A percentile compares a stretch with the other conserved stretches of the same genome.
These are phyloP conservation scores for Alcis repandata DNA, from an alignment of 2,888 invertebrate species.

Conservation along the genomic window DNA sequence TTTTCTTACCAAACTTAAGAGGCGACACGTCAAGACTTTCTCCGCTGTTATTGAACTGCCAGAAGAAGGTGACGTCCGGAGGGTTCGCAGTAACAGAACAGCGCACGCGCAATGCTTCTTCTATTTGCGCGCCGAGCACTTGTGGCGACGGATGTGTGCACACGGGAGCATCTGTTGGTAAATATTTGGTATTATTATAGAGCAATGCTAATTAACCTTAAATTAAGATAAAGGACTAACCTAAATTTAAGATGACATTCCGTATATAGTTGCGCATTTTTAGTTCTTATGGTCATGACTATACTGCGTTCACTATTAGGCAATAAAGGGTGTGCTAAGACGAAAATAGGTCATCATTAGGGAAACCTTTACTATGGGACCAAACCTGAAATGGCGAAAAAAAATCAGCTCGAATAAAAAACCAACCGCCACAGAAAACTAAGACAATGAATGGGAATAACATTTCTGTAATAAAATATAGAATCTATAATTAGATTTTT, in stretches of 20 bases:
- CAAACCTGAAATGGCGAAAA: too few species aligned
- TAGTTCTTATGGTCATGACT: not conserved
- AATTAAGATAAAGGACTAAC: too few species aligned
- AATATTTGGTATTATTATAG: slow-evolving; percentile 19
- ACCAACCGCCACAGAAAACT: too few species aligned
- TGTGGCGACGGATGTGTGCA: slow-evolving; percentile 91
- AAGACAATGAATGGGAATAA: too few species aligned
- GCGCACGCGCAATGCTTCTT: slow-evolving; percentile 92
- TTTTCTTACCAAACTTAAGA: slow-evolving; percentile 79
- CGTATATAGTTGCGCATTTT: not conserved
- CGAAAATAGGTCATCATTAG: too few species aligned
- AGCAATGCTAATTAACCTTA: not conserved
- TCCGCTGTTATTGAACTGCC: slow-evolving; percentile 96
- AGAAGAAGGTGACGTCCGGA: slow-evolving; percentile 93
- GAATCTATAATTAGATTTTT: too few species aligned
- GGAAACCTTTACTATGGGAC: too few species aligned
- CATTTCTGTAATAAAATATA: too few species aligned
- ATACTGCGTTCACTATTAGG: too few species aligned
- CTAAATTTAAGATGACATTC: not conserved
- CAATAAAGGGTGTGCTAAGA: too few species aligned
- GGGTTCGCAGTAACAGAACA: slow-evolving; percentile 96
- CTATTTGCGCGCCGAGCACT: slow-evolving; percentile 94
- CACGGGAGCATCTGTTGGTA: slow-evolving; percentile 91
- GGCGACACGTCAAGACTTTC: slow-evolving; percentile 94
- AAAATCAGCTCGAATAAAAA: too few species aligned